A percentile compares a stretch with the other conserved stretches of the same genome.
Evolutionary conservation across 2,888 invertebrate genomes (phyloP).

Genomic region (Caenorhabditis angaria): DNA sequence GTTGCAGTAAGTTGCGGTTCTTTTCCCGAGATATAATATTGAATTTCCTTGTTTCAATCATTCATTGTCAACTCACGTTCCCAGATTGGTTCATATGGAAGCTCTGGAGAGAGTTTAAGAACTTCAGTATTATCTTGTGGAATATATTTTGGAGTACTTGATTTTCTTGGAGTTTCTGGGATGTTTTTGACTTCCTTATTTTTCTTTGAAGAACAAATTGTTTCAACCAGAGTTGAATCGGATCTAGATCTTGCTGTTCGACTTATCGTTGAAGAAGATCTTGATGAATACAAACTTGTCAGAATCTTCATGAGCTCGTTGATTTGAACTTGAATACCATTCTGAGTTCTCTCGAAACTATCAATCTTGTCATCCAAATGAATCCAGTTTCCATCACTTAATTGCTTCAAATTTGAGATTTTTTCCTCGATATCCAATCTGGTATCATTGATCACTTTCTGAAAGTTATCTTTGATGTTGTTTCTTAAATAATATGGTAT

Average conservation of each 20-base stretch:
- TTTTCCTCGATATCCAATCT: slow-evolving; percentile 42
- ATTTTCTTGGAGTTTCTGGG: neutral
- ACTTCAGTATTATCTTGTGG: neutral
- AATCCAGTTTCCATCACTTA: slow-evolving; percentile 37
- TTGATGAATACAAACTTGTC: slow-evolving; percentile 7
- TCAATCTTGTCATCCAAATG: slow-evolving; percentile 42
- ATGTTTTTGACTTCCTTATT: neutral
- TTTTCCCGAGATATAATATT: too few species aligned
- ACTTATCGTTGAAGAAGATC: slow-evolving; percentile 4
- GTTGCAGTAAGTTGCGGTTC: too few species aligned
- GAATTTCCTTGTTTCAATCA: neutral
- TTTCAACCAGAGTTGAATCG: neutral
- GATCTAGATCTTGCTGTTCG: neutral
- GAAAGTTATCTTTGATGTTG: neutral
- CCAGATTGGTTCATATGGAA: neutral
- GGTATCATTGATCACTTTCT: slow-evolving; percentile 43
- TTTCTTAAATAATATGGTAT: neutral
- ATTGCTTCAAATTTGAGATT: slow-evolving; percentile 32
- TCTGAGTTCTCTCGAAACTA: slow-evolving; percentile 26
- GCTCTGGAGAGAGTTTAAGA: neutral
- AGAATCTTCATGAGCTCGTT: slow-evolving; percentile 31
- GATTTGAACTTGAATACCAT: slow-evolving; percentile 28
- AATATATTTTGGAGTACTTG: neutral
- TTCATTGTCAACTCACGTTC: neutral
- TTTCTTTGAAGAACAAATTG: slow-evolving; percentile 5